Evolutionary conservation across 2,888 invertebrate genomes (phyloP).

Genomic region (Ochropleura leucogaster): DNA sequence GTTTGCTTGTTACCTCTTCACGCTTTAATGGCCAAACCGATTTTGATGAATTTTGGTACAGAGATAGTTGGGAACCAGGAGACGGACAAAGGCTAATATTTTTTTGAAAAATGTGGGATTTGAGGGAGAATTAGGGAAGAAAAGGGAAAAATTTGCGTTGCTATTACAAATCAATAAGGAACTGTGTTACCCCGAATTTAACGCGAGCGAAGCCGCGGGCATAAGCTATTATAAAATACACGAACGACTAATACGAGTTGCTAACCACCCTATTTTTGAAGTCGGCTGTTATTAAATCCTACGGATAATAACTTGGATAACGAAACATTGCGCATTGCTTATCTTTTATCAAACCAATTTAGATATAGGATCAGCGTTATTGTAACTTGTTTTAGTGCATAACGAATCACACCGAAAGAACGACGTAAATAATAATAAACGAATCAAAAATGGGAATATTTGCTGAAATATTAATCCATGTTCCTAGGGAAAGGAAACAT

Average conservation of each 20-base stretch:
- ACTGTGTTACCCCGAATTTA: no score
- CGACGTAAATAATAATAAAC: constrained; percentile 1
- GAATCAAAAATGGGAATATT: constrained; percentile 62
- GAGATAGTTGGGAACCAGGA: no score
- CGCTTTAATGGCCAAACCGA: no score
- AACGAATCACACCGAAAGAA: not conserved
- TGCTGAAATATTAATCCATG: constrained; percentile 65
- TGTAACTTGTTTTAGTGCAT: constrained; percentile 7
- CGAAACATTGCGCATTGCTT: not conserved
- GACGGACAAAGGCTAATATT: no score
- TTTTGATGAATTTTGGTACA: no score
- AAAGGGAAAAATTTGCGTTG: no score
- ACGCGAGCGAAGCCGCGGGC: no score
- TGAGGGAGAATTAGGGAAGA: no score
- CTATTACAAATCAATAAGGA: no score
- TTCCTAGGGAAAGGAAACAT: constrained; percentile 48
- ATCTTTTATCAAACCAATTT: constrained; percentile 7
- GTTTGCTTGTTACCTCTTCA: no score
- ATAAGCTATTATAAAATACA: not conserved
- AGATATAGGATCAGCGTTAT: not conserved
- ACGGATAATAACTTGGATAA: not conserved
- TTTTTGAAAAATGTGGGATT: no score
- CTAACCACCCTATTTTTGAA: not conserved
- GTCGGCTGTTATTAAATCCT: not conserved
- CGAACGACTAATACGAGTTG: not conserved